These are phyloP conservation scores for Nibea albiflora DNA, from an alignment of 2,113 vertebrate species.

Conservation along the genomic window DNA sequence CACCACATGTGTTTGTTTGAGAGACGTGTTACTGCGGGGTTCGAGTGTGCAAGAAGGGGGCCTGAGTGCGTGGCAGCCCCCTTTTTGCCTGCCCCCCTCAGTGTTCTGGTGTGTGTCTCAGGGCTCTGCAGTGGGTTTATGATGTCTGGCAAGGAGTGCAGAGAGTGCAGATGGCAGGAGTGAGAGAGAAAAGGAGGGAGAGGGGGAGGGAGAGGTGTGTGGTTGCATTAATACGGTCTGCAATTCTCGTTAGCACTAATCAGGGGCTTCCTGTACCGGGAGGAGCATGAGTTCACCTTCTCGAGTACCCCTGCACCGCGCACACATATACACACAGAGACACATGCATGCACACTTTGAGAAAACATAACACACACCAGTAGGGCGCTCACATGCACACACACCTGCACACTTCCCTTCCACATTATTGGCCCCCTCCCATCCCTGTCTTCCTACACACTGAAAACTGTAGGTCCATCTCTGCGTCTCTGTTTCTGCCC, in stretches of 20 bases:
- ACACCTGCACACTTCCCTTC: constrained; percentile 34
- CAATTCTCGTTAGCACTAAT: constrained; percentile 87
- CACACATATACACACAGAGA: constrained; percentile 58
- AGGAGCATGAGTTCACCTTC: constrained; percentile 83
- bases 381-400: constrained; percentile 29
- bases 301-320: constrained; percentile 63
- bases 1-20: constrained; percentile 47
- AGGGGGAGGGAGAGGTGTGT: constrained; percentile 79
- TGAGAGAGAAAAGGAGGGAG: constrained; percentile 49
- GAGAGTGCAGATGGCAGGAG: constrained; percentile 83
- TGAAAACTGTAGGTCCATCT: constrained; percentile 32
- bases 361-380: constrained; percentile 58
- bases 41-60: constrained; percentile 33
- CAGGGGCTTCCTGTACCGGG: constrained; percentile 86
- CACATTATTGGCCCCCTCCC: constrained; percentile 38
- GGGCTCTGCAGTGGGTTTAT: constrained; percentile 75
- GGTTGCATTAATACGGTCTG: constrained; percentile 88
- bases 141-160: constrained; percentile 78
- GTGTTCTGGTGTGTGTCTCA: constrained; percentile 77
- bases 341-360: constrained; percentile 44
- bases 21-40: constrained; percentile 34
- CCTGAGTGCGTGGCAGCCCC: constrained; percentile 62
- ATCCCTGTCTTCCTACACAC: constrained; percentile 48
- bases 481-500: constrained; percentile 43
- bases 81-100: constrained; percentile 42